These are phyloP conservation scores for Pararge aegeria DNA, from an alignment of 1,140 invertebrate species.

Conservation along the genomic window DNA sequence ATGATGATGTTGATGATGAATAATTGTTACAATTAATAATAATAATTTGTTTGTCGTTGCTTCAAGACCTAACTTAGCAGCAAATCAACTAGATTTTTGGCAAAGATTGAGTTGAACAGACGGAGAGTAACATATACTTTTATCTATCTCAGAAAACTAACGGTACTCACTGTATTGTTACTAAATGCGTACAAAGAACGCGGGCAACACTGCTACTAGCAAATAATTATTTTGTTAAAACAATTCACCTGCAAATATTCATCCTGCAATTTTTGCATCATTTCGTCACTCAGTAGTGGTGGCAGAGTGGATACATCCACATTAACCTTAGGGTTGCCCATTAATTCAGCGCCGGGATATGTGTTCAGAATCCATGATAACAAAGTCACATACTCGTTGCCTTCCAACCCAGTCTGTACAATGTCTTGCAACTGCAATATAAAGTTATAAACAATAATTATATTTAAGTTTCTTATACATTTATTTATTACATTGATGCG, in stretches of 20 bases:
- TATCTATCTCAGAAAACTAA: too few species aligned
- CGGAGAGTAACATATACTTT: too few species aligned
- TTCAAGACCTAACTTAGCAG: too few species aligned
- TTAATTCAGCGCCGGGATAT: conserved; percentile 90
- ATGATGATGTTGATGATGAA: too few species aligned
- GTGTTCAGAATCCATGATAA: conserved; percentile 95
- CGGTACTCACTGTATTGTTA: too few species aligned
- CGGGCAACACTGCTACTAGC: too few species aligned
- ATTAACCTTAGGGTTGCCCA: conserved; percentile 92
- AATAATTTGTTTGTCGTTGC: too few species aligned
- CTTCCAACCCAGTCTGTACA: conserved; percentile 92
- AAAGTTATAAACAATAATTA: conserved; percentile 2
- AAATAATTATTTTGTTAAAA: background rate
- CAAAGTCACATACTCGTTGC: conserved; percentile 97
- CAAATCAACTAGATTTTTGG: too few species aligned
- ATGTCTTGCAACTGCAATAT: conserved; percentile 89
- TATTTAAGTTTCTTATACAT: too few species aligned
- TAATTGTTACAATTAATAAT: too few species aligned
- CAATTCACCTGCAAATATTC: conserved; percentile 85
- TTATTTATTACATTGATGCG: background rate
- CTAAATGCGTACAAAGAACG: too few species aligned
- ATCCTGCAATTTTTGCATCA: conserved; percentile 89
- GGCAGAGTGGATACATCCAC: conserved; percentile 86
- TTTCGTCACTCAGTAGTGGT: conserved; percentile 87
- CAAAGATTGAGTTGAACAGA: too few species aligned